Evolutionary conservation across 2,797 vertebrate genomes (phyloP).

Genomic region (Hipposideros larvatus): DNA sequence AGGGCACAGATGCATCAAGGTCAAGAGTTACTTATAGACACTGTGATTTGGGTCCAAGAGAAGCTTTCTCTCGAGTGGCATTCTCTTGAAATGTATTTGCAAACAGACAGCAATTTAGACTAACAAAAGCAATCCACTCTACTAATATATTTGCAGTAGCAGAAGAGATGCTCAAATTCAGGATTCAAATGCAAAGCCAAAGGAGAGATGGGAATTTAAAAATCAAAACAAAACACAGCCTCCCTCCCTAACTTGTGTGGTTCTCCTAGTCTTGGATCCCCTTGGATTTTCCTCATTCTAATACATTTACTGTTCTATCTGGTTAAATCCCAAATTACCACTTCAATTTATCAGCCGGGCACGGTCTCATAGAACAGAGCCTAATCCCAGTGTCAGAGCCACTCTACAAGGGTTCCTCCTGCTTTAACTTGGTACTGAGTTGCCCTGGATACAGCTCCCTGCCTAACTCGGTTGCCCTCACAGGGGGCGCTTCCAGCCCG

Average conservation of each 20-base stretch:
- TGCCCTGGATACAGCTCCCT: constrained; percentile 84
- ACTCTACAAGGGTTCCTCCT: constrained; percentile 67
- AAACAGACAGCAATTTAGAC: constrained; percentile 81
- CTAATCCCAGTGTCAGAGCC: constrained; percentile 78
- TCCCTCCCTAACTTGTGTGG: constrained; percentile 47
- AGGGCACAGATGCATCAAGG: constrained; percentile 75
- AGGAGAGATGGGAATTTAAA: constrained; percentile 70
- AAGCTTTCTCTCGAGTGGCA: constrained; percentile 77
- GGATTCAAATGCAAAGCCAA: constrained; percentile 65
- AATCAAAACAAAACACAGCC: constrained; percentile 68
- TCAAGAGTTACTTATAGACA: constrained; percentile 82
- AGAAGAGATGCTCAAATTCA: constrained; percentile 78
- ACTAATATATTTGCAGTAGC: constrained; percentile 74
- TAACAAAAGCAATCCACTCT: constrained; percentile 81
- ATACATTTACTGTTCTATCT: constrained; percentile 76
- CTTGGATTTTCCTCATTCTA: constrained; percentile 67
- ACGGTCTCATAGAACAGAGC: constrained; percentile 66
- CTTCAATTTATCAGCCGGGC: constrained; percentile 79
- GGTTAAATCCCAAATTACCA: constrained; percentile 83
- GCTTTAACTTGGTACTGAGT: constrained; percentile 68
- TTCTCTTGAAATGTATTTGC: constrained; percentile 81
- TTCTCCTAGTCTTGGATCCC: constrained; percentile 50
- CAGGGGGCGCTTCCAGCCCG: constrained; percentile 78
- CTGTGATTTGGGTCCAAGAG: constrained; percentile 75
- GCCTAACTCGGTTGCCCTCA: constrained; percentile 77